Evolutionary conservation across 2,113 vertebrate genomes (phyloP), one percentile per base, ranked within the genome.

Genomic region (Forbesichthys agassizii): DNA sequence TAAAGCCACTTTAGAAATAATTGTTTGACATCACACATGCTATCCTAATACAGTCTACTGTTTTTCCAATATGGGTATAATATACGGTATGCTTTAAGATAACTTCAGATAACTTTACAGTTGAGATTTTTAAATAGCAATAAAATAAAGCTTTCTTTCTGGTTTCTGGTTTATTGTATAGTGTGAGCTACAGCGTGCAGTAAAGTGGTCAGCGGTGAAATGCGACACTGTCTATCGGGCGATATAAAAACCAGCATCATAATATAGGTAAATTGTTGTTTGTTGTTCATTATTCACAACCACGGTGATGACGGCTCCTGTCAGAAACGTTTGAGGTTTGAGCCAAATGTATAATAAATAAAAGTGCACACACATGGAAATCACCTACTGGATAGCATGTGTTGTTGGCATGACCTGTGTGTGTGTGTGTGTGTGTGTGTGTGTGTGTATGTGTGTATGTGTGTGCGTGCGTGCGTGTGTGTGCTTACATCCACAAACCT

Each of bases 341-440:
- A 55, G 61, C 65, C 65, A 67, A 69, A 63, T 68, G 47, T 42
- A 42, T 42, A 42, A 42, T 42, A 42, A 42, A 42, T 42, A 72
- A 7, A 52, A 74, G 79, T 88, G 81, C 67, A 78, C 77, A 74
- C 78, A 68, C 73, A 85, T 82, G 61, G 64, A 77, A 79, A 85
- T 84, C 79, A 76, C 70, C 79, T 79, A 69, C 72, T 75, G 79
- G 76, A 77, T 61, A 72, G 69, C 55, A 74, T 78, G 5, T 69
- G 77, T 82, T 85, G 77, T 82, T 74, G 47, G 61, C 51, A 58
- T 80, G 84, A 84, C 85, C 66, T 59, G 46, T 68, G 55, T 58
- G 16, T 68, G 52, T 55, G 64, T 36, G 57, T 59, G 57, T 36
- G 57, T 59, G 20, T 59, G 57, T 55, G 33, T 66, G 52, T 49